These are phyloP conservation scores for Ariolimax columbianus DNA, from an alignment of 2,888 invertebrate genomes.

Conservation along the genomic window DNA sequence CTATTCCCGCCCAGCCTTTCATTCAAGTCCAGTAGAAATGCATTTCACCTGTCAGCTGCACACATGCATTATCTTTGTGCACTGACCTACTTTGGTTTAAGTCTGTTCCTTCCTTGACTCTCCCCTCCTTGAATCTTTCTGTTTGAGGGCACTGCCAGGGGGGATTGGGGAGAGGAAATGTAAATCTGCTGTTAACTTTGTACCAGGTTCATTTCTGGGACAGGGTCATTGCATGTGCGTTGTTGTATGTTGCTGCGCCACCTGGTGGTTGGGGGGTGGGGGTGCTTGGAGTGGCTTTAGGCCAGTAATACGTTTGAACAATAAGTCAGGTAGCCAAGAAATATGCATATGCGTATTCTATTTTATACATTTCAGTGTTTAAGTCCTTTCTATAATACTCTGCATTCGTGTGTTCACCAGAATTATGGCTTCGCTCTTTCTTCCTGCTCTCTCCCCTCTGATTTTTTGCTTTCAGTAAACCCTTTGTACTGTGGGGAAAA, in stretches of 20 bases:
- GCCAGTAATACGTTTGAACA: not conserved
- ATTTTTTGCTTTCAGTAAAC: not conserved
- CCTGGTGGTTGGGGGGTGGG: not conserved
- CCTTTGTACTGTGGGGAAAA: not conserved
- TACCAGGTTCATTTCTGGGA: not conserved
- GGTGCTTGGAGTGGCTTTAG: not conserved
- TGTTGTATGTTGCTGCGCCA: not conserved
- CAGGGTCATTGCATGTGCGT: not conserved
- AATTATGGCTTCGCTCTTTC: not conserved
- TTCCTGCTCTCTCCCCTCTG: not conserved
- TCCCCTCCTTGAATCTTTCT: not conserved
- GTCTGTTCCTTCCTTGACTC: not conserved
- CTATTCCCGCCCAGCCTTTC: not conserved
- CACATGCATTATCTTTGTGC: slow-evolving; percentile 36
- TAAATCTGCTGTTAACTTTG: slow-evolving; percentile 3
- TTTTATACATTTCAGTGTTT: not conserved
- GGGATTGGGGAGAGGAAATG: not conserved
- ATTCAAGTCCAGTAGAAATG: not conserved
- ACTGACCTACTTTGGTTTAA: slow-evolving; percentile 29
- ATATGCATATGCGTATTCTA: not conserved
- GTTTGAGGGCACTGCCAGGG: not conserved
- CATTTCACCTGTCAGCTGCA: slow-evolving; percentile 13
- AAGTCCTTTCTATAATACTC: not conserved
- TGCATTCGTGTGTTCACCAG: not conserved
- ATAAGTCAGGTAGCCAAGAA: not conserved